A percentile compares a stretch with the other conserved stretches of the same genome.
phyloP scores from a whole-genome alignment of 2,797 vertebrate genomes.

The Lagorchestes hirsutus region DNA sequence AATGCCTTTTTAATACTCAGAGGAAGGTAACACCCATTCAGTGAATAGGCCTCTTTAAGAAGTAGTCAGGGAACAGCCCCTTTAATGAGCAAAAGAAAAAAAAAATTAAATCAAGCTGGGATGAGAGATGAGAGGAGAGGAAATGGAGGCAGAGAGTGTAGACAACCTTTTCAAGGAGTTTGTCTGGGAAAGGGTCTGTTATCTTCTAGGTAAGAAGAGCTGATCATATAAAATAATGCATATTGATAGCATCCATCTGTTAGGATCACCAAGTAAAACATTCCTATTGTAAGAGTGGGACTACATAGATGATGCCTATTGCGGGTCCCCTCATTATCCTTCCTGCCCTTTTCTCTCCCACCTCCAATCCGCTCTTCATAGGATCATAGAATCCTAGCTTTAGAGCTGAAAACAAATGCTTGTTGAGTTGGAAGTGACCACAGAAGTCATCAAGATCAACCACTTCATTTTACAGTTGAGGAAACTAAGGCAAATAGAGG shows the following conservation, averaged over 20 bases:
- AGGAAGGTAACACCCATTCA: too few species aligned
- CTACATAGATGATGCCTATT: not conserved
- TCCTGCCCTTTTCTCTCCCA: not conserved
- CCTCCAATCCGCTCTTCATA: not conserved
- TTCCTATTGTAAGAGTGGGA: not conserved
- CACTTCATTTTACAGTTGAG: not conserved
- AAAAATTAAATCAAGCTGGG: too few species aligned
- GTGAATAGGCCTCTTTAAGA: too few species aligned
- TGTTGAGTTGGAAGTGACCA: not conserved
- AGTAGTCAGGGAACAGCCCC: too few species aligned
- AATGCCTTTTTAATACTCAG: too few species aligned
- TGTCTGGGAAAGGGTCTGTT: not conserved
- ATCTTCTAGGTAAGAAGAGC: conserved; percentile 32
- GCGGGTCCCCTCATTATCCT: not conserved
- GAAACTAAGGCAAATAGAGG: not conserved
- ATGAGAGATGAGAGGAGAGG: not conserved
- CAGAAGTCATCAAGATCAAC: not conserved
- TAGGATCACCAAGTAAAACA: not conserved
- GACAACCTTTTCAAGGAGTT: not conserved
- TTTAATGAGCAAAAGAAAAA: too few species aligned
- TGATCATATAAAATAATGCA: conserved; percentile 21
- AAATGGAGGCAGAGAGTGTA: not conserved
- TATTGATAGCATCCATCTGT: not conserved
- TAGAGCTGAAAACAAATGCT: not conserved
- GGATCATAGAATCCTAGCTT: not conserved